Evolutionary conservation across 2,113 vertebrate genomes (phyloP).

Genomic region (Poeciliopsis prolifica): DNA sequence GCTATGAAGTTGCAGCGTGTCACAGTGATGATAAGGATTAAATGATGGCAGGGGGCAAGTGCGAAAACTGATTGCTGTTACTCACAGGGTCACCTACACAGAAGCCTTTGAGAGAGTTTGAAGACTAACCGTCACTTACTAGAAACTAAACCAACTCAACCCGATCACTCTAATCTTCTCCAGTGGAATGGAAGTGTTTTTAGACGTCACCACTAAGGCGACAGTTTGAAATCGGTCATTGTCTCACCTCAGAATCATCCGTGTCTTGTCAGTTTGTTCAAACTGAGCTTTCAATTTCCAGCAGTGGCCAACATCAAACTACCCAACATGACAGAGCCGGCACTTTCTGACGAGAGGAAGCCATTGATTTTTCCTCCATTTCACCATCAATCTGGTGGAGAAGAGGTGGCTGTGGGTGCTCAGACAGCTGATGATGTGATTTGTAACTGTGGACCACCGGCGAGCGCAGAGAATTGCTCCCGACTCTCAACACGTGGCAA

Average conservation of each 20-base stretch:
- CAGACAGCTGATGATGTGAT: constrained; percentile 82
- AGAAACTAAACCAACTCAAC: constrained; percentile 39
- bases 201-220: constrained; percentile 26
- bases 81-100: constrained; percentile 68
- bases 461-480: constrained; percentile 69
- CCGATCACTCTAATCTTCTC: constrained; percentile 50
- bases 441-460: constrained; percentile 73
- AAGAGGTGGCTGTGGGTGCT: constrained; percentile 70
- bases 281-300: constrained; percentile 67
- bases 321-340: constrained; percentile 78
- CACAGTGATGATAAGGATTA: constrained; percentile 63
- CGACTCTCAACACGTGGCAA: constrained; percentile 57
- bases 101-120: constrained; percentile 25
- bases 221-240: constrained; percentile 58
- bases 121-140: constrained; percentile 52
- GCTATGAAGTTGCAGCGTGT: constrained; percentile 53
- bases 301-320: constrained; percentile 69
- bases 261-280: constrained; percentile 68
- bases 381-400: constrained; percentile 79
- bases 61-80: constrained; percentile 53
- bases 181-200: constrained; percentile 31
- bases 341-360: constrained; percentile 75
- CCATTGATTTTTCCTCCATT: constrained; percentile 83
- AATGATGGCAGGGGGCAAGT: constrained; percentile 49
- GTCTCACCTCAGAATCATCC: constrained; percentile 56